These are phyloP conservation scores for Clarias pachynema DNA, from an alignment of 2,797 vertebrate species.

Conservation along the genomic window DNA sequence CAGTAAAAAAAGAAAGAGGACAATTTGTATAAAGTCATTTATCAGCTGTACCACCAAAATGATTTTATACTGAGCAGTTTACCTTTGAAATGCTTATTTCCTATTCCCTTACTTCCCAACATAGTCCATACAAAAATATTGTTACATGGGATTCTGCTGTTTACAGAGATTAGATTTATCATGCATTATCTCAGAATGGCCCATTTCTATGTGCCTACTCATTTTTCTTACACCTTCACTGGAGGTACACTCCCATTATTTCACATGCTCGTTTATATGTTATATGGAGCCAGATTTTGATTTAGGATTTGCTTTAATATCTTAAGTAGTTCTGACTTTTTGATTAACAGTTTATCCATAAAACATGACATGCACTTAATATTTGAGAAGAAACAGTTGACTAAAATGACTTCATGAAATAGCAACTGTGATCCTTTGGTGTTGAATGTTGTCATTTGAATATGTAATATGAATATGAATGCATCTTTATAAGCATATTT, in stretches of 20 bases:
- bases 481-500: not conserved
- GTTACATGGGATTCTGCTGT: not conserved
- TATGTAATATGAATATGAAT: not conserved
- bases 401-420: not conserved
- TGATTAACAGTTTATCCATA: not conserved
- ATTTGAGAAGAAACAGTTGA: not conserved
- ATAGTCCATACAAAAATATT: not conserved
- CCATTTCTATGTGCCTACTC: not conserved
- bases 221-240: not conserved
- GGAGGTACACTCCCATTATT: not conserved
- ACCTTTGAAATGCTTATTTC: not conserved
- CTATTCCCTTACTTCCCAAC: not conserved
- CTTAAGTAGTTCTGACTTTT: not conserved
- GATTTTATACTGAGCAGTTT: not conserved
- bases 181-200: not conserved
- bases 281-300: not conserved
- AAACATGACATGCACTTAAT: not conserved
- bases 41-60: not conserved
- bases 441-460: not conserved
- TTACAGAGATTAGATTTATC: not conserved
- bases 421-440: not conserved
- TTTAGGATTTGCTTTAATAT: not conserved
- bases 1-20: not conserved
- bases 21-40: not conserved
- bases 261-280: not conserved